phyloP scores from a whole-genome alignment of 2,797 vertebrate genomes.

The Neopelma chrysocephalum region DNA sequence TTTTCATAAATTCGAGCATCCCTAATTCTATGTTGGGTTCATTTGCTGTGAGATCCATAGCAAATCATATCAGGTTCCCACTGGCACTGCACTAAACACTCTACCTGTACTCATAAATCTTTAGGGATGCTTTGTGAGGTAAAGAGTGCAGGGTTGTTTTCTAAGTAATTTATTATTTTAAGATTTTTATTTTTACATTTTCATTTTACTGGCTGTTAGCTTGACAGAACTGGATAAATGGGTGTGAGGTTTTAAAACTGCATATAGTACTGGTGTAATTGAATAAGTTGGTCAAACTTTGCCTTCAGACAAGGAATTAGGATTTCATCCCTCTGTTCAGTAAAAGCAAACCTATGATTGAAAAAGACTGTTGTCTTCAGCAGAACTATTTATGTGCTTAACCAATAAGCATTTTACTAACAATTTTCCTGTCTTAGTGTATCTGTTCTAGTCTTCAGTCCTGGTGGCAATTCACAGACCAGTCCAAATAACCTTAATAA shows the following conservation, averaged over 20 bases:
- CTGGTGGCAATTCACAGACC: background rate
- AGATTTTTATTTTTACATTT: background rate
- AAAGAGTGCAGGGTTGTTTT: background rate
- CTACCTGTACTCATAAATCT: background rate
- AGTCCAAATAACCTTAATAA: background rate
- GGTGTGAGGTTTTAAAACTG: background rate
- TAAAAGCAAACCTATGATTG: background rate
- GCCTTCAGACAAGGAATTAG: background rate
- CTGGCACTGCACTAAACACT: background rate
- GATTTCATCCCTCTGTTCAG: background rate
- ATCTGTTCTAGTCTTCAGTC: background rate
- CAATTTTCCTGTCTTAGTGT: background rate
- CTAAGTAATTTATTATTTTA: background rate
- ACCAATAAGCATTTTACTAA: background rate
- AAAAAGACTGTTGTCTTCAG: background rate
- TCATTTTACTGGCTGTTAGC: background rate
- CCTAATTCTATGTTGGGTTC: background rate
- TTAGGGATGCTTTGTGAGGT: background rate
- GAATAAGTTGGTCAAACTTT: background rate
- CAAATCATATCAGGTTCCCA: background rate
- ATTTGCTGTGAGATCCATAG: background rate
- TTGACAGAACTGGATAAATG: background rate
- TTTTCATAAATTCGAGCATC: background rate
- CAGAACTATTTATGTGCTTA: background rate
- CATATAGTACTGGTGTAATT: accelerated